phyloP scores from a whole-genome alignment of 2,797 vertebrate species.

The Hipposideros larvatus region DNA sequence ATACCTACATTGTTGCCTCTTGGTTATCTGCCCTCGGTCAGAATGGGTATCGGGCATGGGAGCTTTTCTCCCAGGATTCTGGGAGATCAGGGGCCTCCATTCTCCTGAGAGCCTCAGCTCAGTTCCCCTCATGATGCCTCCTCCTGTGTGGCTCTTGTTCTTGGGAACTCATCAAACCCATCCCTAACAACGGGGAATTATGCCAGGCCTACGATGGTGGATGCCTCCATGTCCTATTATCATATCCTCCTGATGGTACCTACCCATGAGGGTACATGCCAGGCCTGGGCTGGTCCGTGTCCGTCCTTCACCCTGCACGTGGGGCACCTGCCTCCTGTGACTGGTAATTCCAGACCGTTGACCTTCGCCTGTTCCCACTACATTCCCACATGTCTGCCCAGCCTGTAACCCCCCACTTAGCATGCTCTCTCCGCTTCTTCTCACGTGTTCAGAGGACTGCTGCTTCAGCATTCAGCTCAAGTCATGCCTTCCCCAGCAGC shows the following conservation, averaged over 20 bases:
- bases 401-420: not conserved
- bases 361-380: not conserved
- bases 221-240: accelerated
- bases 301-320: not conserved
- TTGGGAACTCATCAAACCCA: not conserved
- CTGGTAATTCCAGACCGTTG: not conserved
- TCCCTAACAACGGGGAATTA: too few relatives aligned
- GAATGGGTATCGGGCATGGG: not conserved
- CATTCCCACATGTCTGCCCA: not conserved
- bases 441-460: not conserved
- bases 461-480: not conserved
- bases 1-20: not conserved
- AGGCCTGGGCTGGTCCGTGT: not conserved
- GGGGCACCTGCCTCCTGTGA: not conserved
- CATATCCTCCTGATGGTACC: accelerated
- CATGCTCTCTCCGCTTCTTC: not conserved
- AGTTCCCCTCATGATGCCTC: not conserved
- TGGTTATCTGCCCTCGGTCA: accelerated
- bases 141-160: not conserved
- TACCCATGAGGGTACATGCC: accelerated
- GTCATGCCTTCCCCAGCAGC: not conserved
- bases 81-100: too few relatives aligned
- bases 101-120: not conserved
- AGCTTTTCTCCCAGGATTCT: not conserved
- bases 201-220: accelerated